Conservation (phyloP, 2,888 invertebrate genomes). For the Beris morrisii region DNA sequence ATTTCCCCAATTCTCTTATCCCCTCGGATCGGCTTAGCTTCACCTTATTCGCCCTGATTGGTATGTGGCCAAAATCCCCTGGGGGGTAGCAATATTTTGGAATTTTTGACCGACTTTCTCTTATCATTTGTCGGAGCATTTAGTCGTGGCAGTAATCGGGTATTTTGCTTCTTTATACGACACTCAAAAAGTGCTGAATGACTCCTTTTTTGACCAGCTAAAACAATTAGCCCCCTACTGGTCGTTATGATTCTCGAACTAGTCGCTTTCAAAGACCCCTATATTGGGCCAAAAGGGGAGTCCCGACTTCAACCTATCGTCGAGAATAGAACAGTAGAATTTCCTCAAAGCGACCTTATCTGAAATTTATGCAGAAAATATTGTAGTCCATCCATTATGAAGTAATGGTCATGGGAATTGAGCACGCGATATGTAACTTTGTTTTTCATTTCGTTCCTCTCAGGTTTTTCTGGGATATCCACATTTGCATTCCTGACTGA, state of each 20-base stretch:
- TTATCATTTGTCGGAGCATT: conserved; percentile 26
- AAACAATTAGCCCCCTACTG: conserved; percentile 24
- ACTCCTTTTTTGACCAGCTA: conserved; percentile 14
- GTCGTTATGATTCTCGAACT: too few relatives aligned
- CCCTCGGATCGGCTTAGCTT: too few relatives aligned
- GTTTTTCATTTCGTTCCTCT: neutral
- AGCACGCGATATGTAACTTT: conserved; percentile 19
- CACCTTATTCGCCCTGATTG: too few relatives aligned
- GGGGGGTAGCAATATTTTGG: too few relatives aligned
- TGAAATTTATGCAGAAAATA: conserved; percentile 33
- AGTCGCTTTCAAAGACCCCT: too few relatives aligned
- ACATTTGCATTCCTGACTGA: conserved; percentile 15
- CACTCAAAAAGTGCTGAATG: conserved; percentile 25
- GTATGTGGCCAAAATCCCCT: too few relatives aligned
- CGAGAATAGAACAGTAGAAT: neutral
- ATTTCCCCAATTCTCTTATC: conserved; percentile 10
- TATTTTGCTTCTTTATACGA: conserved; percentile 22
- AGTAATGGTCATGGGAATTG: conserved; percentile 32
- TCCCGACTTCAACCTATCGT: too few relatives aligned
- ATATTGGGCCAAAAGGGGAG: too few relatives aligned
- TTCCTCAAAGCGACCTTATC: conserved; percentile 14
- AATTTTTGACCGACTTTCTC: neutral
- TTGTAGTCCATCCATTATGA: conserved; percentile 29
- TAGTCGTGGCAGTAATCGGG: conserved; percentile 24
- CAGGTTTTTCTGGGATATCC: neutral